A percentile compares a stretch with the other conserved stretches of the same genome.
Conservation (phyloP, 2,113 vertebrate genomes). For the Cricetomys ansorgei region DNA sequence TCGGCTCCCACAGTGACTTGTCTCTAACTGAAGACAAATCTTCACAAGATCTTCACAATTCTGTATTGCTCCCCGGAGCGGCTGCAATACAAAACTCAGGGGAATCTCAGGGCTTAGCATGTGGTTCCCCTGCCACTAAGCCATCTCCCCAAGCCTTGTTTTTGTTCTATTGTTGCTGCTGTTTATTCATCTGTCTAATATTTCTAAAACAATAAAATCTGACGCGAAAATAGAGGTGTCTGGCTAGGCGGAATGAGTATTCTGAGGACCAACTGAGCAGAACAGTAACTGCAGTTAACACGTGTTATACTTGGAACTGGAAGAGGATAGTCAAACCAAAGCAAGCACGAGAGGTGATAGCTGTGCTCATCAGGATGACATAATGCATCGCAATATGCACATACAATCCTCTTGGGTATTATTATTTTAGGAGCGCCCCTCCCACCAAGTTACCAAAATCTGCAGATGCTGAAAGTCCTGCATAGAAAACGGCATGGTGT, state of each 20-base stretch:
- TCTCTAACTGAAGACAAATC: background rate
- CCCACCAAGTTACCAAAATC: background rate
- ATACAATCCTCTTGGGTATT: background rate
- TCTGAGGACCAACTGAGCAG: background rate
- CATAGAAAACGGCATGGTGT: background rate
- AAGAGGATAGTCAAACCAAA: background rate
- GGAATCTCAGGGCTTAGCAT: background rate
- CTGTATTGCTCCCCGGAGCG: too few relatives aligned
- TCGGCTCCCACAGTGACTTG: background rate
- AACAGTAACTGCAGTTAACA: background rate
- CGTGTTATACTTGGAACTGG: background rate
- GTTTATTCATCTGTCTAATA: background rate
- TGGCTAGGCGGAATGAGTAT: background rate
- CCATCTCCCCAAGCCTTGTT: too few relatives aligned
- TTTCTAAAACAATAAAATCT: background rate
- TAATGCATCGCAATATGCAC: background rate
- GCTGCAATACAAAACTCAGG: background rate
- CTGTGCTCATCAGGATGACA: background rate
- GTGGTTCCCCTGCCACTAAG: background rate
- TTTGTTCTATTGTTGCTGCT: background rate
- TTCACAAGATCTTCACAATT: too few relatives aligned
- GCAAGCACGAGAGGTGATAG: background rate
- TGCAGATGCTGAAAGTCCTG: background rate
- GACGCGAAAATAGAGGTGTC: background rate
- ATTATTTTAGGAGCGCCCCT: background rate